Evolutionary conservation across 2,797 vertebrate genomes (phyloP), one percentile per base, ranked within the genome.

Genomic region (Lithobates sylvaticus): DNA sequence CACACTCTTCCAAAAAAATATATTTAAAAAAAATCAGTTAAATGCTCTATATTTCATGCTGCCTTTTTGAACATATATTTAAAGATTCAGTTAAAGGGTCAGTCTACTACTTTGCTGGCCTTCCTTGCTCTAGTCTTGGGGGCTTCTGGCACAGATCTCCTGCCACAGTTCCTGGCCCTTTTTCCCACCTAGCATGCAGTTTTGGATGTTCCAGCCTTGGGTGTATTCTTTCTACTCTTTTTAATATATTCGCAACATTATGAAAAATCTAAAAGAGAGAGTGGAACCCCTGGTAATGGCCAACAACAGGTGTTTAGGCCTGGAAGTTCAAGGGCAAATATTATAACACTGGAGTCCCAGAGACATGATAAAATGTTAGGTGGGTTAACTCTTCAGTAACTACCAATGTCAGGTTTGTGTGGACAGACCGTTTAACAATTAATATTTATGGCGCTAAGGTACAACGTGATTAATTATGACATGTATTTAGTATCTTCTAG

Each of bases 1-100:
- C 10, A 2, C 16, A 23, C 79, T 80, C 70, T 79, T 85, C 36
- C 39, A 81, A 72, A 79, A 67, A 67, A 78, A 10, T 32, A 81
- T 50, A 58, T 68, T 39, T 39, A 10, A 68, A 69, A 44, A 27
- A 26, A 5, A 27, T n/a, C 26, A 7, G 26, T 5, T 58, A 81
- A 72, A 72, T n/a, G 54, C 15, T 32, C 26, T 47, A 34, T 65
- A 58, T 71, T 26, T 54, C 2, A 27, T 6, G 7, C 26, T 6
- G 36, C 10, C 44, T 18, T 39, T 36, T 39, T 61, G 7, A 39
- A n/a, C 21, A 3, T 12, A 79, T 64, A 44, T 42, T 64, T 10
- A 73, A 64, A 39, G 1, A 27, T 67, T 67, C 65, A 27, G 65
- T 67, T 29, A 29, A 10, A 29, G 12, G 65, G 65, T 67, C 27